Percentiles rank a stretch among this genome's conserved stretches.
These are phyloP conservation scores for Zaprionus bogoriensis DNA, from an alignment of 2,888 invertebrate genomes.

Conservation along the genomic window DNA sequence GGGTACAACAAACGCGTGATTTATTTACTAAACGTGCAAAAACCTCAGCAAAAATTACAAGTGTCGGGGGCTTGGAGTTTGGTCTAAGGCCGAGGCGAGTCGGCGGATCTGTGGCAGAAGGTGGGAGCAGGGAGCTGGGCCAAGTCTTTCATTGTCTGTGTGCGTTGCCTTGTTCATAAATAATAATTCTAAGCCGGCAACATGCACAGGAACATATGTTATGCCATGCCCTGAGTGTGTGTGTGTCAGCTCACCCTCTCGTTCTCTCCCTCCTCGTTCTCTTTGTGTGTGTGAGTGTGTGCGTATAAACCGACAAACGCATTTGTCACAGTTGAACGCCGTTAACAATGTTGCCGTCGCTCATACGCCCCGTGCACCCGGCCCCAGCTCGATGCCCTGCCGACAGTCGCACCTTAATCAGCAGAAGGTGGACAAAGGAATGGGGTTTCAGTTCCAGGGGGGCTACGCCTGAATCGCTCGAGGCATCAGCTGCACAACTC, in stretches of 20 bases:
- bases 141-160: slow-evolving; percentile 59
- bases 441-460: background rate
- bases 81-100: background rate
- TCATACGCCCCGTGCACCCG: slow-evolving; percentile 36
- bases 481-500: slow-evolving; percentile 25
- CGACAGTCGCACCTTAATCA: slow-evolving; percentile 63
- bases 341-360: slow-evolving; percentile 61
- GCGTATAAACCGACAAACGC: slow-evolving; percentile 64
- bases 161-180: slow-evolving; percentile 67
- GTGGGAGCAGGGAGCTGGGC: background rate
- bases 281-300: slow-evolving; percentile 18
- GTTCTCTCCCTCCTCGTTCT: background rate
- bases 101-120: background rate
- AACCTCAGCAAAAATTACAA: slow-evolving; percentile 75
- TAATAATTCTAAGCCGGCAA: slow-evolving; percentile 72
- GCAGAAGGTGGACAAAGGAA: slow-evolving; percentile 32
- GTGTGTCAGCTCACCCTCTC: background rate
- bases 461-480: slow-evolving; percentile 8
- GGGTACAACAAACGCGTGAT: slow-evolving; percentile 65
- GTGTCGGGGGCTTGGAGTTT: too few species aligned
- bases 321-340: slow-evolving; percentile 75
- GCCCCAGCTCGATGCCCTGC: background rate
- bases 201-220: slow-evolving; percentile 66
- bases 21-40: slow-evolving; percentile 76
- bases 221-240: slow-evolving; percentile 21